These are phyloP conservation scores for Aegithalos caudatus DNA, from an alignment of 2,113 vertebrate genomes.

Conservation along the genomic window DNA sequence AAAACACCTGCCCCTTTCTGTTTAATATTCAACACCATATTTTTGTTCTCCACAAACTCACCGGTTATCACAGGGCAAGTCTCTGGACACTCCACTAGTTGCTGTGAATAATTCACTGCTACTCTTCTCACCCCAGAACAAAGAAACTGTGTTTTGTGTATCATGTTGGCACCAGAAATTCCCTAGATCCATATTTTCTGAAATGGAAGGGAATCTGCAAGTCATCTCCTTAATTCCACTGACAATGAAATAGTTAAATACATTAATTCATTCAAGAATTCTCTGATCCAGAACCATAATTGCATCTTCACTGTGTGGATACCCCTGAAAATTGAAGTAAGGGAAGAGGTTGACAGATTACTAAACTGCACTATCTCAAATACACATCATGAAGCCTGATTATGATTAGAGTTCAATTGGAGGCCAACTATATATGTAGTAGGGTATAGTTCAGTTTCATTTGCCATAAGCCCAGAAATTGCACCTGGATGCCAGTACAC, in stretches of 20 bases:
- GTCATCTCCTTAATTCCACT: neutral
- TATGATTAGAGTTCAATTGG: neutral
- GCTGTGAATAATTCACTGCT: constrained; percentile 5
- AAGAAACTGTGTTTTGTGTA: neutral
- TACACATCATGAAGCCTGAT: neutral
- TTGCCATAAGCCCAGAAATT: neutral
- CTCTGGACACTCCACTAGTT: neutral
- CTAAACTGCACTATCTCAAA: neutral
- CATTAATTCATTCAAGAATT: neutral
- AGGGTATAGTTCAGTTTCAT: neutral
- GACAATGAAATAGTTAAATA: neutral
- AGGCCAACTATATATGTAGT: neutral
- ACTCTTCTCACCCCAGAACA: neutral
- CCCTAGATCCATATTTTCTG: neutral
- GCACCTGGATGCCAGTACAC: neutral
- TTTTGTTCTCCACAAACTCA: neutral
- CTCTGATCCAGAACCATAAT: neutral
- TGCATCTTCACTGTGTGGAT: neutral
- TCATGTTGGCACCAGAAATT: neutral
- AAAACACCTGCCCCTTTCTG: neutral
- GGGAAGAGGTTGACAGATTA: neutral
- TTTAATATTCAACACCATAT: constrained; percentile 26
- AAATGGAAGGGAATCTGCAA: neutral
- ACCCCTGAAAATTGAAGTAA: neutral
- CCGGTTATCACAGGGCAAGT: neutral